Evolutionary conservation across 2,797 vertebrate genomes (phyloP), one percentile per base, ranked within the genome.

Genomic region (Rhynchotus rufescens): DNA sequence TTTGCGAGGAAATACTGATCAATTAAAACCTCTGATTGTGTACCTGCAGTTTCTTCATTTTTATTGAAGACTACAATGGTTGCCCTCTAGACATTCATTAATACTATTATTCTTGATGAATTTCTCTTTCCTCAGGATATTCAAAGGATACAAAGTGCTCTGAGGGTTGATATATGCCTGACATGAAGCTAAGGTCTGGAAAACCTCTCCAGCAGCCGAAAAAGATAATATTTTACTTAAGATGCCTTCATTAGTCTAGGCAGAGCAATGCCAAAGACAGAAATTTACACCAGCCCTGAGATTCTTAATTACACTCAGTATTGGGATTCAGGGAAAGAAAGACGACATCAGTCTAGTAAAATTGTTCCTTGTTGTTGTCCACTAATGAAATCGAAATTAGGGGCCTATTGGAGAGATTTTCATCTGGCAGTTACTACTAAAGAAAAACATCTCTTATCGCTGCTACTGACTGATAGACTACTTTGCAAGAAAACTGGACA

Each of bases 91-190:
- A 97, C 96, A 97, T 97, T 97, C 97, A 95, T 95, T 97, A 98
- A 97, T 97, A 97, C 95, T 95, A 96, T 98, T 98, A 97, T 96
- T 98, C 97, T 97, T 98, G 97, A 98, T 98, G 95, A 98, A 98
- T 98, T 98, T 97, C 91, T 95, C 94, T 97, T 98, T 96, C 94
- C 96, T 98, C 96, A 94, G 97, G 97, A 98, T 96, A 98, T 98
- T 98, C 95, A 96, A 96, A 96, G 97, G 96, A 97, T 96, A 88
- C 95, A 97, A 97, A 97, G 79, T 89, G 96, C 96, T 97, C 95
- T 94, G 96, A 97, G 86, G 91, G 95, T 96, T 98, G 97, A 98
- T 98, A 98, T 98, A 98, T 98, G 96, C 94, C 98, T 98, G 97
- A 96, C 91, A 92, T 92, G 89, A 98, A 97, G 86, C 97, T 97